Conservation (phyloP, 2,797 vertebrate species). For the Hypotaenidia okinawae region DNA sequence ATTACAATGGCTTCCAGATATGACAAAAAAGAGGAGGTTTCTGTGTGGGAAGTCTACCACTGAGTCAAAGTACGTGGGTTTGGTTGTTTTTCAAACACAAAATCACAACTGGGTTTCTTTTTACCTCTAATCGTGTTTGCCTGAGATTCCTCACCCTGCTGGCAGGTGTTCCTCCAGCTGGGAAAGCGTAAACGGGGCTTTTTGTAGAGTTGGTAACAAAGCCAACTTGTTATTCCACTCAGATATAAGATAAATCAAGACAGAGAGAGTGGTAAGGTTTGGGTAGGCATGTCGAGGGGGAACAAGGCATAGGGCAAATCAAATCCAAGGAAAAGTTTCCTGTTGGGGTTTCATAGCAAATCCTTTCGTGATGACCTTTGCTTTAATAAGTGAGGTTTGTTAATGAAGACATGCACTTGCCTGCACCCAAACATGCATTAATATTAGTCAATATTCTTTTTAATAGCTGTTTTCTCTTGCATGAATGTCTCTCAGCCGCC, state of each 20-base stretch:
- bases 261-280: not conserved
- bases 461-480: conserved; percentile 30
- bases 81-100: not conserved
- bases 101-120: not conserved
- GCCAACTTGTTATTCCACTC: not conserved
- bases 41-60: not conserved
- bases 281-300: not conserved
- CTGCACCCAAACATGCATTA: not conserved
- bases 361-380: conserved; percentile 10
- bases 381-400: not conserved
- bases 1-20: not conserved
- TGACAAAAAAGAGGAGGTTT: not conserved
- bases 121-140: not conserved
- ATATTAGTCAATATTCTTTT: conserved; percentile 48
- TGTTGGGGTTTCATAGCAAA: not conserved
- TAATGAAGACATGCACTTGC: not conserved
- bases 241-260: not conserved
- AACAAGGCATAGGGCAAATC: not conserved
- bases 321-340: conserved; percentile 8
- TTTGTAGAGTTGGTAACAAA: conserved; percentile 19
- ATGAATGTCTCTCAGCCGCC: conserved; percentile 5
- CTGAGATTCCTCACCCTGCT: not conserved
- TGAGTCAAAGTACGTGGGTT: not conserved
- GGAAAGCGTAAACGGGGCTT: rapidly evolving
- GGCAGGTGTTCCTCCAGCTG: not conserved